Percentiles rank a stretch among this genome's conserved stretches.
These are phyloP conservation scores for Cylindroiulus punctatus DNA, from an alignment of 2,888 invertebrate genomes.

Conservation along the genomic window DNA sequence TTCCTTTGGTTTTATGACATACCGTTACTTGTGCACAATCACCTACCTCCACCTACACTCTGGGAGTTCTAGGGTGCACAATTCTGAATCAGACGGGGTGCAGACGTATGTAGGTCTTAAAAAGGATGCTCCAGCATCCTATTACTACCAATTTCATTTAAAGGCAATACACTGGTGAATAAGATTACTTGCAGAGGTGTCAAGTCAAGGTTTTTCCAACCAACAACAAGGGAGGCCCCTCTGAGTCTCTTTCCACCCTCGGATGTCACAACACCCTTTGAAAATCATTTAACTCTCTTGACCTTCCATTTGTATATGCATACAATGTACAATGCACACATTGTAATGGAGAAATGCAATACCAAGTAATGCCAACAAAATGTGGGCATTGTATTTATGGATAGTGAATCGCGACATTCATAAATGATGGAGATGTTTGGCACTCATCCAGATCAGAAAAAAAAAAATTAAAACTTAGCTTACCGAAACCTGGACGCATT, in stretches of 20 bases:
- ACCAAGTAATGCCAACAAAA: not conserved
- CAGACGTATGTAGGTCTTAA: constrained; percentile 15
- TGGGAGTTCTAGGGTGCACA: not conserved
- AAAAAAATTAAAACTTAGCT: constrained; percentile 59
- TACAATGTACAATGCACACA: constrained; percentile 33
- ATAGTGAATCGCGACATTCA: not conserved
- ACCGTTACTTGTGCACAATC: not conserved
- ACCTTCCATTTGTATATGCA: constrained; percentile 26
- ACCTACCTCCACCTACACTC: not conserved
- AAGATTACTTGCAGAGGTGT: not conserved
- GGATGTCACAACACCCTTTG: constrained; percentile 30
- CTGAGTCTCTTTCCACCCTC: not conserved
- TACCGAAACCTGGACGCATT: constrained; percentile 81
- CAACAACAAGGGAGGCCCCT: constrained; percentile 24
- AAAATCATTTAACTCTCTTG: constrained; percentile 5
- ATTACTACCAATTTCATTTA: not conserved
- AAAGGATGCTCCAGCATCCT: constrained; percentile 10
- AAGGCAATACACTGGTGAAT: not conserved
- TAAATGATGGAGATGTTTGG: constrained; percentile 5
- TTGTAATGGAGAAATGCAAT: not conserved
- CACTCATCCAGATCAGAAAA: not conserved
- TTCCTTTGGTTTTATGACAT: not conserved
- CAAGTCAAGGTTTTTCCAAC: constrained; percentile 11
- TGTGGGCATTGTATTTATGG: constrained; percentile 15
- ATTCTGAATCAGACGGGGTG: not conserved